These are phyloP conservation scores for Stramonita haemastoma DNA, from an alignment of 2,888 invertebrate species.

Conservation along the genomic window DNA sequence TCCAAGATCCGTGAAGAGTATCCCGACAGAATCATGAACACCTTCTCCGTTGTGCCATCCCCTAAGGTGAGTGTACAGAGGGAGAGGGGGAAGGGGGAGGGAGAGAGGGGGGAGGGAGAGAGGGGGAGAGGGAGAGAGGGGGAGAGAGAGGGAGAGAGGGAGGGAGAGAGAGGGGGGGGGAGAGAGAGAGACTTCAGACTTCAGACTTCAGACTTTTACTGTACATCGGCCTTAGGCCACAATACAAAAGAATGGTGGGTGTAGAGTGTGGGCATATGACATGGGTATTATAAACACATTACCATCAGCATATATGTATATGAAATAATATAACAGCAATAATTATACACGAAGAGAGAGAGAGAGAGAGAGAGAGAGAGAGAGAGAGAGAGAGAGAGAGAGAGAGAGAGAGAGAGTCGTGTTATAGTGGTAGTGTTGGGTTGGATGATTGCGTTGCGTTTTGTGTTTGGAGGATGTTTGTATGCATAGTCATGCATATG, in stretches of 20 bases:
- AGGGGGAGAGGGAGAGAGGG: background rate
- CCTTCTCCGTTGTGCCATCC: slow-evolving; percentile 88
- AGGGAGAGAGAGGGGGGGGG: background rate
- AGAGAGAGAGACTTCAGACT: slow-evolving; percentile 86
- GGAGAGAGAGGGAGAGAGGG: background rate
- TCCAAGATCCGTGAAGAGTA: slow-evolving; percentile 92
- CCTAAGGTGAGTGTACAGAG: slow-evolving; percentile 40
- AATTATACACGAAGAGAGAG: background rate
- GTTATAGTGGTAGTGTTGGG: too few species aligned
- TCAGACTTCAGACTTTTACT: too few species aligned
- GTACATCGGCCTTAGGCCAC: too few species aligned
- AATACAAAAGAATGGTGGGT: too few species aligned
- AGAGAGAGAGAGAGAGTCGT: background rate
- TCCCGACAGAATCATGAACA: slow-evolving; percentile 86
- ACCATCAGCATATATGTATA: too few species aligned
- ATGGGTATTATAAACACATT: too few species aligned
- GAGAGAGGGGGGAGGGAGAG: background rate
- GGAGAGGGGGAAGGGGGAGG: slow-evolving; percentile 84
- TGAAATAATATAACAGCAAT: too few species aligned
- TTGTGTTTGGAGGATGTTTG: too few species aligned
- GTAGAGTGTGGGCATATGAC: too few species aligned
- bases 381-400: background rate
- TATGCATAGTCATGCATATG: too few species aligned
- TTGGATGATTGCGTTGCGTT: too few species aligned
- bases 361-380: background rate